Evolutionary conservation across 2,888 invertebrate genomes (phyloP).

Genomic region (Eupithecia insigniata): DNA sequence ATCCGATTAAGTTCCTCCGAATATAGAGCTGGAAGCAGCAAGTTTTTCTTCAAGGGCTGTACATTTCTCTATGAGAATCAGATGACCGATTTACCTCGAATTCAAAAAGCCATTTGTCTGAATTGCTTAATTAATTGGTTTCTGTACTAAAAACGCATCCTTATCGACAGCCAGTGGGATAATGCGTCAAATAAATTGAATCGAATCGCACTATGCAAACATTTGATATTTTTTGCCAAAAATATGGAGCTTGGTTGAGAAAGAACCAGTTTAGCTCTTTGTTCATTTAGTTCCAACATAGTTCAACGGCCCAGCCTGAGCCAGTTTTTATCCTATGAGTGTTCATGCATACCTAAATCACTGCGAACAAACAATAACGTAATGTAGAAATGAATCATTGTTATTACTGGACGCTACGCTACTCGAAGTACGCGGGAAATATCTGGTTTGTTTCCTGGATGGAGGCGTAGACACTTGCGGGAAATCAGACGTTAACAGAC

Average conservation of each 20-base stretch:
- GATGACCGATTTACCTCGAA: neutral
- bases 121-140: neutral
- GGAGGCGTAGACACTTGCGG: neutral
- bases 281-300: neutral
- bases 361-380: slow-evolving; percentile 6
- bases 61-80: no score
- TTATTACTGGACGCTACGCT: neutral
- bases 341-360: neutral
- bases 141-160: neutral
- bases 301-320: slow-evolving; percentile 1
- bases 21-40: neutral
- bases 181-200: neutral
- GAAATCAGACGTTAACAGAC: neutral
- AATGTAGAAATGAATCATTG: neutral
- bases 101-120: neutral
- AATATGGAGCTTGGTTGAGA: neutral
- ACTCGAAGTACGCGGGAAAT: neutral
- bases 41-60: no score
- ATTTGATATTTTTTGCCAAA: neutral
- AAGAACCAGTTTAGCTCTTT: slow-evolving; percentile 1
- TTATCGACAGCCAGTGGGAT: neutral
- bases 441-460: slow-evolving; percentile 1
- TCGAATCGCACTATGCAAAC: neutral
- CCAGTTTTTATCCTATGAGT: neutral
- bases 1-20: neutral